Conservation (phyloP, 2,797 vertebrate species). For the Poeciliopsis presidionis region DNA sequence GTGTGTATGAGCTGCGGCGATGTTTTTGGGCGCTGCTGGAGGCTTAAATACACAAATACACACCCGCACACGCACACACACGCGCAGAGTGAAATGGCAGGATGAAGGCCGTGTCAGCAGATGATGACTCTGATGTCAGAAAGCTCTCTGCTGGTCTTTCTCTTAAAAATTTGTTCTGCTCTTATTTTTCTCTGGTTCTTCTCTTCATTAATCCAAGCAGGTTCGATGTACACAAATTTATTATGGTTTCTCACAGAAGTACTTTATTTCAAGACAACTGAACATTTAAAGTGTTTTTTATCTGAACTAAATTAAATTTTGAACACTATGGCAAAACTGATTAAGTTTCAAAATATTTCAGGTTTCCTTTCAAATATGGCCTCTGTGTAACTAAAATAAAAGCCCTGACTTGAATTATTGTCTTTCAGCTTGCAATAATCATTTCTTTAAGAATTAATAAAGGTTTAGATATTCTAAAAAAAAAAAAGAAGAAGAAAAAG, state of each 20-base stretch:
- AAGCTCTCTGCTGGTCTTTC: constrained; percentile 35
- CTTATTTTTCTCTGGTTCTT: constrained; percentile 8
- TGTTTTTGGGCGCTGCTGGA: constrained; percentile 42
- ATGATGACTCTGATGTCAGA: constrained; percentile 65
- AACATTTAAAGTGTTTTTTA: neutral
- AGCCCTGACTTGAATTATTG: neutral
- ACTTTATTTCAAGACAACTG: neutral
- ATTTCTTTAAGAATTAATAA: neutral
- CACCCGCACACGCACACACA: constrained; percentile 25
- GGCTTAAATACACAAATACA: constrained; percentile 52
- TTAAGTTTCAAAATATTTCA: neutral
- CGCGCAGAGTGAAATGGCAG: constrained; percentile 10
- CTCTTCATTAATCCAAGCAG: neutral
- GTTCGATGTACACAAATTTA: neutral
- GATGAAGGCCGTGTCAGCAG: constrained; percentile 45
- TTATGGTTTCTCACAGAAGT: neutral
- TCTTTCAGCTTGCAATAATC: neutral
- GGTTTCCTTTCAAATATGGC: neutral
- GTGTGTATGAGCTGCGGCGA: constrained; percentile 61
- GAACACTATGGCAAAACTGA: neutral
- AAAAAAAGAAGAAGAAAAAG: neutral
- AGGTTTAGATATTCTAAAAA: neutral
- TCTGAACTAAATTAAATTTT: neutral
- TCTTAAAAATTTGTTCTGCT: constrained; percentile 21
- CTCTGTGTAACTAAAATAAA: neutral